phyloP scores from a whole-genome alignment of 2,113 vertebrate species.

The Indri indri region DNA sequence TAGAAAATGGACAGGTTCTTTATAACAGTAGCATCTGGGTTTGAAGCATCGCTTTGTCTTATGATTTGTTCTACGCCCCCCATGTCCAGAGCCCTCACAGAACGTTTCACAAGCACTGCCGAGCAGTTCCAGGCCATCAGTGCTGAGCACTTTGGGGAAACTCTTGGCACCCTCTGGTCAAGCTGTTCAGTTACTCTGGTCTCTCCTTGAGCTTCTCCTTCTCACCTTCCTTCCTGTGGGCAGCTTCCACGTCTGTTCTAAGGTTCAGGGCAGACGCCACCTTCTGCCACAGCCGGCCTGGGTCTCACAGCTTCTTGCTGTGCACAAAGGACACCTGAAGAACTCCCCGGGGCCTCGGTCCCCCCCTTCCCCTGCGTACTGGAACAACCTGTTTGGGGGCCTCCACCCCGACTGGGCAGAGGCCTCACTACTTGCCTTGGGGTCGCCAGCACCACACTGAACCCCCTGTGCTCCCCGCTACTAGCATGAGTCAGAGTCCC shows the following conservation, averaged over 20 bases:
- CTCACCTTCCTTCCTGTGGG: background rate
- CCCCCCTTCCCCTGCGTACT: background rate
- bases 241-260: background rate
- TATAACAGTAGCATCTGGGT: accelerated
- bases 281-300: background rate
- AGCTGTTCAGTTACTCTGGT: background rate
- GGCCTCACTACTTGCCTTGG: background rate
- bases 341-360: background rate
- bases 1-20: too few species aligned
- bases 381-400: too few species aligned
- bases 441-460: background rate
- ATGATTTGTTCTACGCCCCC: background rate
- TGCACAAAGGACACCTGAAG: background rate
- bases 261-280: background rate
- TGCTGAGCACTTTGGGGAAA: background rate
- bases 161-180: too few species aligned
- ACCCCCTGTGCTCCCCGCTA: background rate
- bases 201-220: background rate
- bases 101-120: background rate
- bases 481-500: background rate
- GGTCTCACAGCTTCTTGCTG: background rate
- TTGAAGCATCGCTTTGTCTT: background rate
- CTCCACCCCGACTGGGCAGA: too few species aligned
- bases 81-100: accelerated
- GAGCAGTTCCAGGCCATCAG: background rate